phyloP scores from a whole-genome alignment of 53 echinoderm and acorn worm genomes.

The Paracentrotus lividus region DNA sequence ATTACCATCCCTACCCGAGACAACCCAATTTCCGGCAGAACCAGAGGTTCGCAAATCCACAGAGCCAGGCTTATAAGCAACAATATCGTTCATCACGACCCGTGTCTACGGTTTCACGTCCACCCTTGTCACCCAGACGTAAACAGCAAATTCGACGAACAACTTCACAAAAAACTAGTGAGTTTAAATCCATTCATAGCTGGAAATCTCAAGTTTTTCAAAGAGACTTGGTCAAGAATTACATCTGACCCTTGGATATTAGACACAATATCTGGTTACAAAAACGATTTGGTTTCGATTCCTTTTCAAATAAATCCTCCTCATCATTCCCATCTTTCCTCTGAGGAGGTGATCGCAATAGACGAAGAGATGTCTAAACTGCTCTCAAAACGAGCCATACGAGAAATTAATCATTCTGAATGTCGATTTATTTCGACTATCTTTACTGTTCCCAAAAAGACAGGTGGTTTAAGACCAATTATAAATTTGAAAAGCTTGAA shows the following conservation, averaged over 20 bases:
- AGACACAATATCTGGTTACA: slow-evolving; percentile 8
- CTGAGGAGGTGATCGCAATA: neutral
- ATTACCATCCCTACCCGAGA: no score
- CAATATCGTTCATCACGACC: neutral
- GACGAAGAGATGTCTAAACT: neutral
- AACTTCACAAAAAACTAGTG: neutral
- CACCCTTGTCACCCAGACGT: neutral
- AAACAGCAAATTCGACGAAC: neutral
- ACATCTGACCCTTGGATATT: slow-evolving; percentile 7
- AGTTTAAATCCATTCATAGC: neutral
- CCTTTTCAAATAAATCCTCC: neutral
- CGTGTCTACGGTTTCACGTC: neutral
- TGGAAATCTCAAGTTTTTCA: slow-evolving; percentile 1
- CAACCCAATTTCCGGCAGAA: neutral
- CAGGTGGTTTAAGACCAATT: slow-evolving; percentile 64
- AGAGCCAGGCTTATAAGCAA: neutral
- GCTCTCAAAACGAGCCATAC: neutral
- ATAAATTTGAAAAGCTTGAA: slow-evolving; percentile 71
- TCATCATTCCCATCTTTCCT: neutral
- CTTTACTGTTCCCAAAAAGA: slow-evolving; percentile 55
- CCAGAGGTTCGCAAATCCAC: neutral
- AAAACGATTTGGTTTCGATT: neutral
- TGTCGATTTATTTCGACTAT: slow-evolving; percentile 65
- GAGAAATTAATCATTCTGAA: neutral
- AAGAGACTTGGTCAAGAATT: neutral